Conservation (phyloP, 2,797 vertebrate species). For the Dromococcyx pavoninus region DNA sequence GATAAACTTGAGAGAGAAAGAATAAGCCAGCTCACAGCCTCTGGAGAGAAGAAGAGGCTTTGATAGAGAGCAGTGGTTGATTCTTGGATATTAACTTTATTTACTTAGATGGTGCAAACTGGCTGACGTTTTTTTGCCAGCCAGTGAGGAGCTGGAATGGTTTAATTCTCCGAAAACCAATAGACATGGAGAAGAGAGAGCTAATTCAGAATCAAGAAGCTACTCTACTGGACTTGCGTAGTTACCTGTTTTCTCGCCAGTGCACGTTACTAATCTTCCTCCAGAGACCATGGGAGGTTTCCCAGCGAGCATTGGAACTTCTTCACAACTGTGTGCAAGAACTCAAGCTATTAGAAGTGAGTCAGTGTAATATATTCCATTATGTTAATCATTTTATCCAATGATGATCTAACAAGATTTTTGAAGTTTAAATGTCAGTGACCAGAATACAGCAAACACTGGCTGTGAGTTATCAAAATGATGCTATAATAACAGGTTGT, state of each 20-base stretch:
- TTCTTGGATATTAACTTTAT: conserved; percentile 58
- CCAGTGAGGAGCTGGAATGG: conserved; percentile 94
- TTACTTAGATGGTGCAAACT: conserved; percentile 91
- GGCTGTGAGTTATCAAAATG: not conserved
- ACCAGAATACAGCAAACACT: not conserved
- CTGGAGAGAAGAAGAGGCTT: not conserved
- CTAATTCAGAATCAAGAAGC: conserved; percentile 90
- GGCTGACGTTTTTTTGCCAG: conserved; percentile 95
- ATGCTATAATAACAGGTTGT: not conserved
- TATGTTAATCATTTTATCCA: not conserved
- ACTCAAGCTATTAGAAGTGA: conserved; percentile 91
- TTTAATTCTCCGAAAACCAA: conserved; percentile 90
- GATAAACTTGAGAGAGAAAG: not conserved
- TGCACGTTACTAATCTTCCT: conserved; percentile 96
- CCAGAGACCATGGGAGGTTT: conserved; percentile 97
- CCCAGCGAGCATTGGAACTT: conserved; percentile 91
- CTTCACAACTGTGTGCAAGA: conserved; percentile 98
- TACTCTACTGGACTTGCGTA: conserved; percentile 91
- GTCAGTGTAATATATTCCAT: not conserved
- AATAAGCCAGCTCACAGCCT: not conserved
- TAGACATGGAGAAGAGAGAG: conserved; percentile 98
- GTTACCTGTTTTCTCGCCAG: conserved; percentile 97
- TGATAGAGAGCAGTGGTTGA: conserved; percentile 4
- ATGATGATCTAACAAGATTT: not conserved
- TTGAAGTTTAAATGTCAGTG: not conserved